These are phyloP conservation scores for Chlorodrepanis virens DNA, from an alignment of 2,113 vertebrate species.

Conservation along the genomic window DNA sequence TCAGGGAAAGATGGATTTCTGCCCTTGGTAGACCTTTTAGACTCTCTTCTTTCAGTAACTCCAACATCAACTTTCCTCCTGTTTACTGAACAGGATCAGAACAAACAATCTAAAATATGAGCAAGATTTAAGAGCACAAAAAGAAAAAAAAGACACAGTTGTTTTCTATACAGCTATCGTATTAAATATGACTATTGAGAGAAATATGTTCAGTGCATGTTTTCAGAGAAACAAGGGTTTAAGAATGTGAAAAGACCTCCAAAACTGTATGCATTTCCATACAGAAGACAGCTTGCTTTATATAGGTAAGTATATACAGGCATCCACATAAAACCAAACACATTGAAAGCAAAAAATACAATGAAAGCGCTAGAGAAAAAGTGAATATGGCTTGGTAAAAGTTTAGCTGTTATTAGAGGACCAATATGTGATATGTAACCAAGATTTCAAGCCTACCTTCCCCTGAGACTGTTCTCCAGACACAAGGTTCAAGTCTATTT, in stretches of 20 bases:
- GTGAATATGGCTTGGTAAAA: neutral
- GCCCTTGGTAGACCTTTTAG: constrained; percentile 64
- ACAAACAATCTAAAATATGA: constrained; percentile 7
- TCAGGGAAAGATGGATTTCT: constrained; percentile 68
- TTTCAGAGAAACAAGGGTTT: neutral
- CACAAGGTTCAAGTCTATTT: neutral
- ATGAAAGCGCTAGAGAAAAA: neutral
- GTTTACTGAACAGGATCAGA: neutral
- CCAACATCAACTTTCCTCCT: neutral
- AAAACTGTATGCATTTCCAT: neutral
- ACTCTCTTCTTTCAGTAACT: constrained; percentile 30
- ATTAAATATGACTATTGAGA: neutral
- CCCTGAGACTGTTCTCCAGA: neutral
- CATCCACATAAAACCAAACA: neutral
- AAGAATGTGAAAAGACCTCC: neutral
- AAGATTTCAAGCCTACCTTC: neutral
- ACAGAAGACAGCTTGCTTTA: neutral
- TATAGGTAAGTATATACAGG: neutral
- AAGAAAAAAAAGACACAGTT: neutral
- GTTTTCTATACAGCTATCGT: neutral
- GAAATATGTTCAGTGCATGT: neutral
- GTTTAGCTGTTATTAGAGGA: neutral
- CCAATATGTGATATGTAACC: neutral
- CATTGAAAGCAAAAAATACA: neutral
- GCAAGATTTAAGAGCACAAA: neutral